Percentiles rank a stretch among this genome's conserved stretches.
Evolutionary conservation across 2,797 vertebrate genomes (phyloP).

Genomic region (Sebastolobus altivelis): DNA sequence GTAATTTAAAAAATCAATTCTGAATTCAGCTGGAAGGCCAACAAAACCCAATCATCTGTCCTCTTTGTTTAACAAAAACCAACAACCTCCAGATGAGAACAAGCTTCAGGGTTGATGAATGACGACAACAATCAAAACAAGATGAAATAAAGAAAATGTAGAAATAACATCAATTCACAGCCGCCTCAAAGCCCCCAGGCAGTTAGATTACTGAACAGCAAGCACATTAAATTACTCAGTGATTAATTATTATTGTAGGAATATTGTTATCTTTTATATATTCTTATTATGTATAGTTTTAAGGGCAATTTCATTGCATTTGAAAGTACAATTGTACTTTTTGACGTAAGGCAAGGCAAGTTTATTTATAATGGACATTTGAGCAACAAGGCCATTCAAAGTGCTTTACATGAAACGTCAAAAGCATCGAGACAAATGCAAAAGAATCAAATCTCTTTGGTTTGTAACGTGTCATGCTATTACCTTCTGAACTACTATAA

Average conservation of each 20-base stretch:
- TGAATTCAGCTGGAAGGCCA: not conserved
- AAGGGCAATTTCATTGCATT: too few species aligned
- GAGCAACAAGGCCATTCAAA: too few species aligned
- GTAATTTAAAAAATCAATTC: not conserved
- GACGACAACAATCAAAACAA: not conserved
- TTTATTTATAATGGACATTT: too few species aligned
- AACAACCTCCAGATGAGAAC: slow-evolving; percentile 14
- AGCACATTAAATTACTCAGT: too few species aligned
- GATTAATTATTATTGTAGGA: too few species aligned
- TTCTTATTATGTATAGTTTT: too few species aligned
- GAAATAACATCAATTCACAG: not conserved
- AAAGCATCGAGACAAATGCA: not conserved
- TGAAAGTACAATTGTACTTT: too few species aligned
- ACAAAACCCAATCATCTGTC: slow-evolving; percentile 4
- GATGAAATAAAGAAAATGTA: not conserved
- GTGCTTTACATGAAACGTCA: not conserved
- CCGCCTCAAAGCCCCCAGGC: not conserved
- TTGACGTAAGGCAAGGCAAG: too few species aligned
- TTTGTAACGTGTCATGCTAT: not conserved
- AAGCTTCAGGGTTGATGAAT: not conserved
- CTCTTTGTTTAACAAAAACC: not conserved
- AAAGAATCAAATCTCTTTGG: not conserved
- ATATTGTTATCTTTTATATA: too few species aligned
- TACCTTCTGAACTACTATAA: not conserved
- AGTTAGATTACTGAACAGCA: too few species aligned